Conservation (phyloP, 1,140 invertebrate species). For the Littorina saxatilis region DNA sequence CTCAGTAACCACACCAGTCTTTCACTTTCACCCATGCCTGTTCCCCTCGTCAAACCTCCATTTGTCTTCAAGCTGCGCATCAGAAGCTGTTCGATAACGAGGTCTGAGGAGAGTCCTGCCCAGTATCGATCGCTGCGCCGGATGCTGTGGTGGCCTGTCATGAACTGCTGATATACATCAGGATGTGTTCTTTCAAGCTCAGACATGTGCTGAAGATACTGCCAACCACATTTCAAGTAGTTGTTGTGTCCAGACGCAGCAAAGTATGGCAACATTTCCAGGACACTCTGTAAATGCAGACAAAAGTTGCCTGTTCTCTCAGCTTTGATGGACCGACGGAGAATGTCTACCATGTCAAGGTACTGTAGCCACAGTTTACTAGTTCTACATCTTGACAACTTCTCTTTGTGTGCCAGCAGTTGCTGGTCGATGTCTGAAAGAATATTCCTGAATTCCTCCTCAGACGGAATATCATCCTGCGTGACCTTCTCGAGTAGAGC, state of each 20-base stretch:
- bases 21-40: too few relatives aligned
- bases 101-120: too few relatives aligned
- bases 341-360: conserved; percentile 53
- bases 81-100: too few relatives aligned
- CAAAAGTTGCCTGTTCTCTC: too few relatives aligned
- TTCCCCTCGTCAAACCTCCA: too few relatives aligned
- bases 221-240: conserved; percentile 75
- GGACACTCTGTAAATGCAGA: too few relatives aligned
- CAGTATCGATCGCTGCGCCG: conserved; percentile 12
- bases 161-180: not conserved
- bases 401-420: not conserved
- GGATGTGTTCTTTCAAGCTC: conserved; percentile 50
- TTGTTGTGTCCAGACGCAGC: conserved; percentile 73
- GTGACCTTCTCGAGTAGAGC: not conserved
- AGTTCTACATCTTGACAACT: too few relatives aligned
- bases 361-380: conserved; percentile 47
- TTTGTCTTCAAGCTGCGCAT: too few relatives aligned
- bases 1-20: not conserved
- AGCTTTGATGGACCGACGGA: too few relatives aligned
- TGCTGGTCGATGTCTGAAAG: not conserved
- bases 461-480: not conserved
- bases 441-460: not conserved
- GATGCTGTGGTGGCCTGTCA: conserved; percentile 18
- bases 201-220: conserved; percentile 75
- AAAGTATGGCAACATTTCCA: too few relatives aligned